phyloP scores from a whole-genome alignment of 2,888 invertebrate genomes.

The Drosophila mulleri region DNA sequence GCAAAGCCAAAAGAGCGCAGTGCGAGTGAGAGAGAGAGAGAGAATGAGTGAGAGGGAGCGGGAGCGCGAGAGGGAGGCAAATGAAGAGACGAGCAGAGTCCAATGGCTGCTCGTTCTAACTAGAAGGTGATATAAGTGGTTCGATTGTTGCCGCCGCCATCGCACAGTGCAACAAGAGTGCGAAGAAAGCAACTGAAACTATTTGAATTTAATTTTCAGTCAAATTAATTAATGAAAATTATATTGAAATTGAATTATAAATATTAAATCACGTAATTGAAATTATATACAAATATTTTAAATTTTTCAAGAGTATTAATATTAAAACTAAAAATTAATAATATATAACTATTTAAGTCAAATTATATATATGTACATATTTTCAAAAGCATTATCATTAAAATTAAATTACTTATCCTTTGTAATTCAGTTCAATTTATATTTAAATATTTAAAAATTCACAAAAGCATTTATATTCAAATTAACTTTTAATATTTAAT shows the following conservation, averaged over 20 bases:
- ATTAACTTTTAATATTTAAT: too few species aligned
- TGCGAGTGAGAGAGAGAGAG: neutral
- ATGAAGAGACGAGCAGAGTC: constrained; percentile 28
- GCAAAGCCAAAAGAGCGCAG: constrained; percentile 60
- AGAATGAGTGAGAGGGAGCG: neutral
- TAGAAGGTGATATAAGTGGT: constrained; percentile 85
- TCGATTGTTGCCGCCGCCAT: constrained; percentile 78
- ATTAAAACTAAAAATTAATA: too few species aligned
- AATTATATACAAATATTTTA: too few species aligned
- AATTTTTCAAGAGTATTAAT: too few species aligned
- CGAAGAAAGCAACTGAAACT: neutral
- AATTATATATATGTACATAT: neutral
- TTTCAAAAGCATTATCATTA: too few species aligned
- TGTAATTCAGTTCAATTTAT: too few species aligned
- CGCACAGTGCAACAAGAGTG: constrained; percentile 49
- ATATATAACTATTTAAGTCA: neutral
- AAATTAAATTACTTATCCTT: neutral
- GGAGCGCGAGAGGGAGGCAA: constrained; percentile 1
- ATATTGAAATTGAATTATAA: too few species aligned
- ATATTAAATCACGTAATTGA: neutral
- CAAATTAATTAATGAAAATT: neutral
- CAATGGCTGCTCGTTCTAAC: constrained; percentile 78
- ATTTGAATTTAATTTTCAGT: accelerated
- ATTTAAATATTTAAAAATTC: too few species aligned
- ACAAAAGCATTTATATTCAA: too few species aligned